Evolutionary conservation across 2,888 invertebrate genomes (phyloP).

Genomic region (Aproaerema taeniolella): DNA sequence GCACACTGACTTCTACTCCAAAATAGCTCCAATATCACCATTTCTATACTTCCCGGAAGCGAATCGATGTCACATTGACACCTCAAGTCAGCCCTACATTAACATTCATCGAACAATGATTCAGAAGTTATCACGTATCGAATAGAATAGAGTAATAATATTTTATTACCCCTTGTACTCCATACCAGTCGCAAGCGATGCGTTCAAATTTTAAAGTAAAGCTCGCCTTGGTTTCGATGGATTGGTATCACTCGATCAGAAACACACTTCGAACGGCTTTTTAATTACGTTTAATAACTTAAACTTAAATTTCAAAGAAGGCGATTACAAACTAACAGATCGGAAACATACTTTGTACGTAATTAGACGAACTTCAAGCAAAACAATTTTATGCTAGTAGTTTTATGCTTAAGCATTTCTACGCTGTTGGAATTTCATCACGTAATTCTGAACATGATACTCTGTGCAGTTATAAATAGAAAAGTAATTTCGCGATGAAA

Average conservation of each 20-base stretch:
- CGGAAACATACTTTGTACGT: too few relatives aligned
- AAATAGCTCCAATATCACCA: conserved; percentile 36
- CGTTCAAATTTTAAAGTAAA: conserved; percentile 69
- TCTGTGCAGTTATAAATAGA: too few relatives aligned
- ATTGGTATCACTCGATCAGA: background rate
- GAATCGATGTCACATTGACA: conserved; percentile 54
- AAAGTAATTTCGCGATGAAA: too few relatives aligned
- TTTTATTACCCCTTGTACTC: conserved; percentile 75
- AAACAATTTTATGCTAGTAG: too few relatives aligned
- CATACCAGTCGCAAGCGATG: conserved; percentile 56
- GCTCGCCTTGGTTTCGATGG: conserved; percentile 14
- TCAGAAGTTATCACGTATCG: conserved; percentile 72
- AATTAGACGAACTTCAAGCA: too few relatives aligned
- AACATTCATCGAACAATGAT: conserved; percentile 68
- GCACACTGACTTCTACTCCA: conserved; percentile 1
- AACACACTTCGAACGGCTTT: background rate
- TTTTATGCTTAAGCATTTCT: too few relatives aligned
- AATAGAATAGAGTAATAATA: conserved; percentile 75
- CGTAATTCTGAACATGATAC: too few relatives aligned
- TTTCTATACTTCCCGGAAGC: conserved; percentile 66
- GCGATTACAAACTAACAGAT: too few relatives aligned
- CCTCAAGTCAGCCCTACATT: conserved; percentile 56
- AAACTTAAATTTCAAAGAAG: too few relatives aligned
- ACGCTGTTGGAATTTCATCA: too few relatives aligned
- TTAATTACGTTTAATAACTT: too few relatives aligned